Evolutionary conservation across 2,888 invertebrate species (phyloP).

Genomic region (Steinernema carpocapsae): DNA sequence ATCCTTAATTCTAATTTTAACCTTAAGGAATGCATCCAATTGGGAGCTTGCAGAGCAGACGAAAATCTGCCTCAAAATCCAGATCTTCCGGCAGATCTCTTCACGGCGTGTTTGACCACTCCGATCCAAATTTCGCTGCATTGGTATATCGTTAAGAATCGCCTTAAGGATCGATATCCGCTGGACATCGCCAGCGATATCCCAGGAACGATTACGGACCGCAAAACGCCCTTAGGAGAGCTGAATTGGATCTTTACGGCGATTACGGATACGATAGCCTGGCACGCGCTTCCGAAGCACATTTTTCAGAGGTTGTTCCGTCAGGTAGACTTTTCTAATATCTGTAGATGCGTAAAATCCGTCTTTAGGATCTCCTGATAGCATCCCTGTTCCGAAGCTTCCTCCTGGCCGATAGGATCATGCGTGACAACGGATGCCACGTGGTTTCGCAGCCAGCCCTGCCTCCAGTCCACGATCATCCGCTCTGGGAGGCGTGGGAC

Average conservation of each 20-base stretch:
- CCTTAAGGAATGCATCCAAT: constrained; percentile 80
- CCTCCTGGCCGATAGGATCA: constrained; percentile 90
- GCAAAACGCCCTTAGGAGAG: constrained; percentile 93
- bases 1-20: neutral
- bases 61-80: constrained; percentile 88
- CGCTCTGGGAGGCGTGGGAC: constrained; percentile 87
- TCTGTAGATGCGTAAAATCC: constrained; percentile 1
- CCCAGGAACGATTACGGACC: constrained; percentile 83
- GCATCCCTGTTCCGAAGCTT: constrained; percentile 97
- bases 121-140: constrained; percentile 81
- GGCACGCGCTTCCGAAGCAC: constrained; percentile 90
- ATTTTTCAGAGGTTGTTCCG: constrained; percentile 94
- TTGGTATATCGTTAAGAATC: constrained; percentile 62
- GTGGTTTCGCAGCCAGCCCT: constrained; percentile 91
- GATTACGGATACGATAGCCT: constrained; percentile 98
- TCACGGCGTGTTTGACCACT: constrained; percentile 96
- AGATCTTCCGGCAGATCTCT: constrained; percentile 93
- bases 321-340: constrained; percentile 48
- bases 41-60: constrained; percentile 91
- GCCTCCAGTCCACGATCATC: constrained; percentile 77
- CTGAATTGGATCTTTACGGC: constrained; percentile 99
- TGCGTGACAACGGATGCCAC: constrained; percentile 89
- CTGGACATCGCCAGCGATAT: constrained; percentile 75
- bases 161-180: constrained; percentile 54
- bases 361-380: constrained; percentile 87